A percentile compares a stretch with the other conserved stretches of the same genome.
Evolutionary conservation across 2,113 vertebrate species (phyloP).

Genomic region (Heterochromis multidens): DNA sequence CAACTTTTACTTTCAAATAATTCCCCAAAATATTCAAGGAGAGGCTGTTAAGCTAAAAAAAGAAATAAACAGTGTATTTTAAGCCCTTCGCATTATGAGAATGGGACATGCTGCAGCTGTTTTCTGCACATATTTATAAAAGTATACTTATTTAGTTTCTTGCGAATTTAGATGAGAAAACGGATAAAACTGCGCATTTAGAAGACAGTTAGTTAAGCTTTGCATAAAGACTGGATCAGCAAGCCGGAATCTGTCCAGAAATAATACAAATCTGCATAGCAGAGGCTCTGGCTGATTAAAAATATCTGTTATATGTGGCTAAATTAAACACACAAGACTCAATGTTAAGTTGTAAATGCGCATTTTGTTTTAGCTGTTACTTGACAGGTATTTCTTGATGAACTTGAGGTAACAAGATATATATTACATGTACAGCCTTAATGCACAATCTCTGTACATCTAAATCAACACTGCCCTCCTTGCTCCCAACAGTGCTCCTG

Average conservation of each 20-base stretch:
- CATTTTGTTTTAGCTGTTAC: not conserved
- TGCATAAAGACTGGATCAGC: no score
- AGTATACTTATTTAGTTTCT: not conserved
- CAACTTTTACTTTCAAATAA: not conserved
- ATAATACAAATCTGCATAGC: not conserved
- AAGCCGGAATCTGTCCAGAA: not conserved
- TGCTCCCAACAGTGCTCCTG: not conserved
- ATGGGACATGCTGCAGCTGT: not conserved
- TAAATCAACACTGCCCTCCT: not conserved
- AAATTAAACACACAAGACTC: not conserved
- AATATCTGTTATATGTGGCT: rapidly evolving
- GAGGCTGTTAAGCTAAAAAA: not conserved
- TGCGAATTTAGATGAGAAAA: not conserved
- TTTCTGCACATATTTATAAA: not conserved
- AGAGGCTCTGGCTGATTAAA: not conserved
- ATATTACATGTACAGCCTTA: not conserved
- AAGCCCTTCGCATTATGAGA: not conserved
- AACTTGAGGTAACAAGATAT: not conserved
- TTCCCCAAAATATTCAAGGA: not conserved
- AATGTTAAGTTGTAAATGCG: not conserved
- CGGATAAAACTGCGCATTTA: not conserved
- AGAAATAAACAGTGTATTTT: not conserved
- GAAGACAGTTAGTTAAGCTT: no score
- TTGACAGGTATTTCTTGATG: not conserved
- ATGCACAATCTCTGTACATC: not conserved